A percentile compares a stretch with the other conserved stretches of the same genome.
Conservation (phyloP, 1,140 invertebrate species). For the Drosophila pachea region DNA sequence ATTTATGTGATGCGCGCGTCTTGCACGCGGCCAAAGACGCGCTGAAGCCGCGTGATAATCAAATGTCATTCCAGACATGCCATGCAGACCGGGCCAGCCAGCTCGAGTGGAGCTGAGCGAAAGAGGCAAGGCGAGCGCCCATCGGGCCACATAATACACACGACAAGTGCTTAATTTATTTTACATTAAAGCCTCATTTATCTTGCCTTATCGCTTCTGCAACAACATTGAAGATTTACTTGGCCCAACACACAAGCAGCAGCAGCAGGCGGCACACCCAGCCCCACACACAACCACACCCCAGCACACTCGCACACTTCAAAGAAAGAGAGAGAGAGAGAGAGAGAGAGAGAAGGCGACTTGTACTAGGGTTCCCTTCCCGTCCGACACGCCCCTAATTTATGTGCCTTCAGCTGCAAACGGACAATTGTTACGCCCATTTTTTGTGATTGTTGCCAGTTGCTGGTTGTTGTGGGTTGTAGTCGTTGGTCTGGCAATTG, state of each 20-base stretch:
- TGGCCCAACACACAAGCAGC: conserved; percentile 43
- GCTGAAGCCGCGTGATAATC: conserved; percentile 65
- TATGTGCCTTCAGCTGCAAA: conserved; percentile 73
- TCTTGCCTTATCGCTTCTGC: conserved; percentile 73
- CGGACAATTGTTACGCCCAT: conserved; percentile 60
- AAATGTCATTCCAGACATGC: conserved; percentile 70
- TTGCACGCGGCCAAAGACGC: conserved; percentile 55
- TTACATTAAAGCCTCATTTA: conserved; percentile 75
- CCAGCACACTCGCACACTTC: no score
- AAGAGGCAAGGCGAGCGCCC: conserved; percentile 8
- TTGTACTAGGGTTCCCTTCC: conserved; percentile 24
- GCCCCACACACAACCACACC: conserved; percentile 34
- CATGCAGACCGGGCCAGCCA: conserved; percentile 11
- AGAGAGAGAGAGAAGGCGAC: conserved; percentile 11
- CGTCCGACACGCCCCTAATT: conserved; percentile 68
- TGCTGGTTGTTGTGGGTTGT: conserved; percentile 12
- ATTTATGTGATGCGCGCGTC: conserved; percentile 58
- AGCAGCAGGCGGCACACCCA: background rate
- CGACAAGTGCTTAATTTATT: conserved; percentile 76
- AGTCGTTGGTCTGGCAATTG: conserved; percentile 35
- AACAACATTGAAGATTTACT: conserved; percentile 77
- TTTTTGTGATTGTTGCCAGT: conserved; percentile 45
- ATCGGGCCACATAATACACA: conserved; percentile 57
- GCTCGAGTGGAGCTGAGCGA: background rate
- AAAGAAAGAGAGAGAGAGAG: conserved; percentile 5